These are phyloP conservation scores for Gadus chalcogrammus DNA, from an alignment of 2,113 vertebrate genomes.

Conservation along the genomic window DNA sequence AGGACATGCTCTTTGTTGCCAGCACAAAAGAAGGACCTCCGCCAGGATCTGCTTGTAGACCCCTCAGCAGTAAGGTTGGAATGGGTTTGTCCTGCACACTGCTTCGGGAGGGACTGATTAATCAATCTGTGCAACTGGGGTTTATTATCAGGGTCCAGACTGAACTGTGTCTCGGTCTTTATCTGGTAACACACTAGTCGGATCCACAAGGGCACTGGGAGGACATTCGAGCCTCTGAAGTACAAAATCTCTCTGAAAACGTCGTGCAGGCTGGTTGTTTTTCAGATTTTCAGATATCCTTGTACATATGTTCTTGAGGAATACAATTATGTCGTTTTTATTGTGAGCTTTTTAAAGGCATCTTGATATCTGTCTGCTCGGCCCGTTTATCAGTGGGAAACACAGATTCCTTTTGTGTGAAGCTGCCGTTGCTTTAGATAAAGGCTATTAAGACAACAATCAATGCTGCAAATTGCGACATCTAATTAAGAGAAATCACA, in stretches of 20 bases:
- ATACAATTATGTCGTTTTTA: not conserved
- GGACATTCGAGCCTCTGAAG: conserved; percentile 37
- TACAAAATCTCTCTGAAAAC: conserved; percentile 35
- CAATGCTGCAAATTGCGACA: no score
- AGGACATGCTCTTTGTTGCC: no score
- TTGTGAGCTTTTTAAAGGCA: not conserved
- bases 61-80: no score
- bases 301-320: no score
- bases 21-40: no score
- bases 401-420: not conserved
- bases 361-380: not conserved
- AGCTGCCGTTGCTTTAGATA: no score
- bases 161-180: conserved; percentile 45
- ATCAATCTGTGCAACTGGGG: conserved; percentile 31
- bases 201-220: conserved; percentile 41
- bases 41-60: no score
- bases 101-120: conserved; percentile 26
- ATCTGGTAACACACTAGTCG: conserved; percentile 47
- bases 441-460: no score
- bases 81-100: not conserved
- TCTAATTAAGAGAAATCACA: no score
- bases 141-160: conserved; percentile 42
- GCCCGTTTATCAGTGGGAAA: not conserved
- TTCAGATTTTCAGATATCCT: no score
- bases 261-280: no score